Evolutionary conservation across 2,113 vertebrate species (phyloP), one percentile per base, ranked within the genome.

Genomic region (Seriola aureovittata): DNA sequence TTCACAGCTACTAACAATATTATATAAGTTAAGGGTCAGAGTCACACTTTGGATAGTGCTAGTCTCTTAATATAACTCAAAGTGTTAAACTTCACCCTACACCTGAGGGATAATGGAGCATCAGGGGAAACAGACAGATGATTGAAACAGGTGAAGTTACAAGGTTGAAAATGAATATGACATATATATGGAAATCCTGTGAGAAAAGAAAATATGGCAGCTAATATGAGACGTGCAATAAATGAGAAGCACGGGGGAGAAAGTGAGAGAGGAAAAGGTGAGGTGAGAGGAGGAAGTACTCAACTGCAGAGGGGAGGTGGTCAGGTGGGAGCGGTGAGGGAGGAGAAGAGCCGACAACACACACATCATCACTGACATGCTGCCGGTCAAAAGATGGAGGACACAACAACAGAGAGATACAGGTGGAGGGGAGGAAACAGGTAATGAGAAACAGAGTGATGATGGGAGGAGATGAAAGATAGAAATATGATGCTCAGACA

Each of bases 271-370:
- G 23, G 40, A 34, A 1, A 40, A 29, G 46, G 25, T 34, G 7
- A 60, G 21, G 55, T 38, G 10, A 34, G 72, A 72, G 57, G 25
- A 64, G 52, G 40, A 55, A 71, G 55, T 86, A 93, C 90, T 93
- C 90, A 93, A 92, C 91, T 88, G 91, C 44, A 83, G 85, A 88
- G 62, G 75, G 74, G 48, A 84, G 74, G 54, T 0, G 21, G 75
- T 84, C 85, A 4, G 82, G 60, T 1, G 72, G 84, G 3, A 72
- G 88, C 21, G 1, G 55, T 46, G 81, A 38, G 14, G 70, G 77
- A 59, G 62, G 54, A 73, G 86, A 64, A 12, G 79, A 76, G 80
- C 11, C 21, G 32, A 73, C 69, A 63, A 44, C 75, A 80, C 69
- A 71, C 21, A 78, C 74, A 25, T 88, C 84, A 55, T 55, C 81